phyloP scores from a whole-genome alignment of 2,113 vertebrate genomes.

The Dromas ardeola region DNA sequence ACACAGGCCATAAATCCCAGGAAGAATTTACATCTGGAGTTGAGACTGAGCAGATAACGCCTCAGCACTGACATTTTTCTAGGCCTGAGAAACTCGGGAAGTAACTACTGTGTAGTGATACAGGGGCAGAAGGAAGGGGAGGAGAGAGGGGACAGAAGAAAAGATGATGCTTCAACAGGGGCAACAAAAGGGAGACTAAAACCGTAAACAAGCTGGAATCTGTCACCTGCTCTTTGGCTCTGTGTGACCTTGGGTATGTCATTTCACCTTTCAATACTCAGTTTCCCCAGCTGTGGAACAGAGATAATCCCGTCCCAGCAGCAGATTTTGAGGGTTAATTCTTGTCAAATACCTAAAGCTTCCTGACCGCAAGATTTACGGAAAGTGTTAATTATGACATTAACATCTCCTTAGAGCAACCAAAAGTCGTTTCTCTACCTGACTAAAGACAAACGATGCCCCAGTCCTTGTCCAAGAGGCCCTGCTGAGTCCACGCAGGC shows the following conservation, averaged over 20 bases:
- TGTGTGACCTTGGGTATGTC: not conserved
- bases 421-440: not conserved
- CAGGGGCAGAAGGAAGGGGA: not conserved
- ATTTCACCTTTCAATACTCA: not conserved
- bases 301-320: not conserved
- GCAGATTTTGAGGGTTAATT: not conserved
- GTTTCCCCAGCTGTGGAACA: not conserved
- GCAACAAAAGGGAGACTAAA: not conserved
- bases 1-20: not conserved
- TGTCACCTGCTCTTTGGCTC: not conserved
- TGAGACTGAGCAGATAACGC: not conserved
- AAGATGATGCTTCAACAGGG: not conserved
- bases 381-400: fast-evolving
- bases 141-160: not conserved
- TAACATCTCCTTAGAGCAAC: not conserved
- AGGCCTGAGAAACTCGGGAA: not conserved
- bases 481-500: fast-evolving
- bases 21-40: not conserved
- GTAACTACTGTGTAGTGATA: fast-evolving
- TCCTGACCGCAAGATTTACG: fast-evolving
- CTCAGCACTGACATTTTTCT: not conserved
- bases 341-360: not conserved
- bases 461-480: fast-evolving
- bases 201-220: not conserved
- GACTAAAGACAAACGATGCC: not conserved